Base-by-base conservation (phyloP, 2,113 vertebrate genomes). In the Felis chaus region DNA sequence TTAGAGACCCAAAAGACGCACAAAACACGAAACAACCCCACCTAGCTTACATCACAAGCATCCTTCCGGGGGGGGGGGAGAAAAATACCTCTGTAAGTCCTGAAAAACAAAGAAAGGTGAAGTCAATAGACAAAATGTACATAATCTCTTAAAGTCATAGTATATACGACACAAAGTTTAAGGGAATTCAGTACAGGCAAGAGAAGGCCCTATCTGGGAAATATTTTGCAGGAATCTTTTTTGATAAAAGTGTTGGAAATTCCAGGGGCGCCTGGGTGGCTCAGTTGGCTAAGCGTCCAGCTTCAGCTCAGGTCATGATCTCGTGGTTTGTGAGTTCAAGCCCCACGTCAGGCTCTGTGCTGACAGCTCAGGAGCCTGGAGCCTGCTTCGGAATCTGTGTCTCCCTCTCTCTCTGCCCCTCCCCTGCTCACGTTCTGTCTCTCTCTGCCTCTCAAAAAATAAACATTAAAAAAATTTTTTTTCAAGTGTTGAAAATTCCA, bases 21-120 rank as follows among this genome's bases (percentile, higher is more conserved):
- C 16, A n/a, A 73, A 63, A 31, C 29, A 61, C 31, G 50, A 50
- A 80, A 31, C 12, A 31, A 39, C 0, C 2, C 2, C 25, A 39
- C 9, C 39, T 8, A 73, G 7, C 3, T 39, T 23, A 21, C 14
- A 50, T 89, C 29, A 73, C 2, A 31, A 23, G 73, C 36, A 39
- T 41, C 2, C 14, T 9, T 4, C 18, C 10, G 21, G 23, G 14
- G 31, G 31, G 8, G 27, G 4, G 31, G 11, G 23, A 7, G 4
- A 4, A 74, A 41, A 73, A 66, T 15, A 15, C 29, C 3, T 7
- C 6, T 48, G 6, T 80, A 23, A 69, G 12, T 89, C 33, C 7
- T 73, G 16, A 39, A 50, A 74, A 74, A 65, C 4, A 53, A 31
- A 25, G 9, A 57, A 69, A n/a, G n/a, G 15, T 29, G 61, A 55